Conservation (phyloP, 30 jellyfish, hydroid and myxozoan species). For the Mastigias papua region DNA sequence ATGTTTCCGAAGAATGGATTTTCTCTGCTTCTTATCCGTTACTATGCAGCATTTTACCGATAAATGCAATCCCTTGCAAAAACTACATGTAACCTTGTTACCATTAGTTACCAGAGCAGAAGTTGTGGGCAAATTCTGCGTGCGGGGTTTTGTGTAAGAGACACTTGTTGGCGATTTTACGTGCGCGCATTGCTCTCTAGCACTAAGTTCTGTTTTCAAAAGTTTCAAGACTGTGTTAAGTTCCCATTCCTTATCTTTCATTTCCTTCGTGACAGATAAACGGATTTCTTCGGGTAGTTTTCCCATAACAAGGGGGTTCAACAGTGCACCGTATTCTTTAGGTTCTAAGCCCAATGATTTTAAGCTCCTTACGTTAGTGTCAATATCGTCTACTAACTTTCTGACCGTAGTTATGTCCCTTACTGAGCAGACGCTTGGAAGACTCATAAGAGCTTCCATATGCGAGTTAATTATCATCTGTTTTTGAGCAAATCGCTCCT, state of each 20-base stretch:
- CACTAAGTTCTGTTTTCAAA: constrained; percentile 21
- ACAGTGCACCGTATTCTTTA: too few relatives aligned
- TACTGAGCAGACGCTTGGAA: too few relatives aligned
- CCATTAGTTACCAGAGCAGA: constrained; percentile 12
- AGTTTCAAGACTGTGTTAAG: neutral
- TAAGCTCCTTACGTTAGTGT: too few relatives aligned
- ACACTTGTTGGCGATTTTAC: neutral
- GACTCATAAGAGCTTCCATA: too few relatives aligned
- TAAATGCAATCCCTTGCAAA: constrained; percentile 21
- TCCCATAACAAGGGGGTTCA: too few relatives aligned
- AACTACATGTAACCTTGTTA: constrained; percentile 8
- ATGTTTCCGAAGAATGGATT: constrained; percentile 5
- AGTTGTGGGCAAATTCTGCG: constrained; percentile 10
- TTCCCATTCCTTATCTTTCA: constrained; percentile 24
- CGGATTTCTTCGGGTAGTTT: too few relatives aligned
- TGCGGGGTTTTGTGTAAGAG: neutral
- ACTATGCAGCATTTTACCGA: constrained; percentile 4
- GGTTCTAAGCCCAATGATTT: too few relatives aligned
- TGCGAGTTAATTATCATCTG: constrained; percentile 4
- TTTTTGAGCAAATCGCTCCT: constrained; percentile 16
- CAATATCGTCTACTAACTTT: too few relatives aligned
- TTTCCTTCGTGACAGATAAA: too few relatives aligned
- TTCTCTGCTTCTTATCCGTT: neutral
- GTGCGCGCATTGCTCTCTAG: constrained; percentile 39
- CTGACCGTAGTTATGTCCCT: too few relatives aligned